Evolutionary conservation across 2,888 invertebrate genomes (phyloP).

Genomic region (Nephrotoma appendiculata): DNA sequence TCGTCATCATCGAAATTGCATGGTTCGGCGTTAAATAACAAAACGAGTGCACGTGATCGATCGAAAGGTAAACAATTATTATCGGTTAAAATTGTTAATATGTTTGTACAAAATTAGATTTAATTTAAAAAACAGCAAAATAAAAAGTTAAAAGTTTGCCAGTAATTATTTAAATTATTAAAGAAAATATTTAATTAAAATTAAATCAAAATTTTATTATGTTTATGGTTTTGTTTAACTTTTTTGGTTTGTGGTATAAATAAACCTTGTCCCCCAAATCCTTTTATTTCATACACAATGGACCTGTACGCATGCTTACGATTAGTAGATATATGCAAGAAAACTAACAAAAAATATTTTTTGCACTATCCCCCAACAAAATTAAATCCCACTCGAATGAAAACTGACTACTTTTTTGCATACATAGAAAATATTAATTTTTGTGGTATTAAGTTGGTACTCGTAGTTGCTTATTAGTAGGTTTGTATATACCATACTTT

Average conservation of each 20-base stretch:
- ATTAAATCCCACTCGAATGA: neutral
- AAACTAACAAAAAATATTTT: neutral
- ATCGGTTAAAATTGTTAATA: slow-evolving; percentile 1
- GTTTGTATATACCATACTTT: neutral
- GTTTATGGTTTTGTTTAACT: neutral
- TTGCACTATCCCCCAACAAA: neutral
- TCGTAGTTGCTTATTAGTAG: neutral
- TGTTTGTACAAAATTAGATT: slow-evolving; percentile 3
- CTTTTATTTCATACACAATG: neutral
- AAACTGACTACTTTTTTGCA: neutral
- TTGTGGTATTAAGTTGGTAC: neutral
- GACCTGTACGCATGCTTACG: neutral
- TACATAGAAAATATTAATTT: neutral
- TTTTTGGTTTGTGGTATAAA: neutral
- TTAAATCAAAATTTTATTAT: neutral
- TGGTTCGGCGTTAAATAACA: neutral
- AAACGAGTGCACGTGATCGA: neutral
- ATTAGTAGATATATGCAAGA: neutral
- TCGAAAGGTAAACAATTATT: slow-evolving; percentile 5
- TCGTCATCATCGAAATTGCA: slow-evolving; percentile 4
- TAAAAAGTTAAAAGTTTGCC: neutral
- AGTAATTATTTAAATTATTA: neutral
- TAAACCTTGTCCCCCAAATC: neutral
- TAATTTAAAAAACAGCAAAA: neutral
- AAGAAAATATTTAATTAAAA: neutral